A percentile compares a stretch with the other conserved stretches of the same genome.
These are phyloP conservation scores for Cenopis cana DNA, from an alignment of 2,888 invertebrate genomes.

Conservation along the genomic window DNA sequence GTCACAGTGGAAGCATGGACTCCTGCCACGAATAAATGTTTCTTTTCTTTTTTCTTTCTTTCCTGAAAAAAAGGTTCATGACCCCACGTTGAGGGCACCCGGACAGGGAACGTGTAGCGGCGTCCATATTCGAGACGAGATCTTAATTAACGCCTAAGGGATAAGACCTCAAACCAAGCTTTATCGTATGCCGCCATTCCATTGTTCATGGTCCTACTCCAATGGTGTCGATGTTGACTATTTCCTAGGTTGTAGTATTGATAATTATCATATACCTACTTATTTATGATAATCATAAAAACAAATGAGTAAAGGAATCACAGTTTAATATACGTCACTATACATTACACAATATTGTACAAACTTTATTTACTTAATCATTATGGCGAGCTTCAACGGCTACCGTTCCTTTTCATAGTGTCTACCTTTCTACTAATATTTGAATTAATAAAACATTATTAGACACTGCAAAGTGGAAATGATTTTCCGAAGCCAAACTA, in stretches of 20 bases:
- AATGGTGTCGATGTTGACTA: neutral
- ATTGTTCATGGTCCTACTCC: no score
- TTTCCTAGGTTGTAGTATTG: neutral
- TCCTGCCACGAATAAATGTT: no score
- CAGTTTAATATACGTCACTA: conserved; percentile 17
- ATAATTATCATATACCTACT: neutral
- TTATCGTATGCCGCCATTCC: no score
- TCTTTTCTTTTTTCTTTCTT: no score
- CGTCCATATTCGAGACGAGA: no score
- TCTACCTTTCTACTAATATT: neutral
- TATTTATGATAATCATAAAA: neutral
- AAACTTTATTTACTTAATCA: neutral
- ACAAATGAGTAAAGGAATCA: no score
- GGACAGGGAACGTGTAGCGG: no score
- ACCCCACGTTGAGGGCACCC: no score
- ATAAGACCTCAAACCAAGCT: no score
- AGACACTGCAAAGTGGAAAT: neutral
- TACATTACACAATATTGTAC: neutral
- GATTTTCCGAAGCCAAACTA: neutral
- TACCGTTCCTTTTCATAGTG: neutral
- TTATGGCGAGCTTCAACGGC: neutral
- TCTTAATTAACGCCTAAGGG: no score
- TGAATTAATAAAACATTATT: neutral
- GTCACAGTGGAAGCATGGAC: no score
- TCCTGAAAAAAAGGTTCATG: no score